phyloP scores from a whole-genome alignment of 2,797 vertebrate genomes.

The Channallabes apus region DNA sequence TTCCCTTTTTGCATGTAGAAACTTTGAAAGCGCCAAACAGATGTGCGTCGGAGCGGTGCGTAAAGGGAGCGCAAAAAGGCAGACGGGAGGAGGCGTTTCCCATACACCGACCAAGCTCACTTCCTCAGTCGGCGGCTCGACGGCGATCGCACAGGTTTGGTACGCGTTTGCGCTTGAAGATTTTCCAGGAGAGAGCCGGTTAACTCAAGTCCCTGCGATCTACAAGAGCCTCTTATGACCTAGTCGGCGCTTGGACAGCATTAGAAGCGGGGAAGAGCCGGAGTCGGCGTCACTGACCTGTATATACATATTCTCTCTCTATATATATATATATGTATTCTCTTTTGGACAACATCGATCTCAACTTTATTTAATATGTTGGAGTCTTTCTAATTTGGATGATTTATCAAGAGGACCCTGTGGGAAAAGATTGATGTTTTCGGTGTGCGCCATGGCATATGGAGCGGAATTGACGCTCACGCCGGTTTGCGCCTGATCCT shows the following conservation, averaged over 20 bases:
- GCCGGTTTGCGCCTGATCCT: constrained; percentile 37
- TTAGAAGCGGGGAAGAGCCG: constrained; percentile 20
- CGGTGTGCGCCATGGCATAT: constrained; percentile 28
- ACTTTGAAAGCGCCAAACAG: constrained; percentile 30
- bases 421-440: constrained; percentile 14
- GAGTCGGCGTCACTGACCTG: constrained; percentile 33
- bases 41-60: constrained; percentile 11
- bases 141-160: constrained; percentile 53
- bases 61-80: constrained; percentile 35
- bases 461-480: constrained; percentile 45
- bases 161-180: constrained; percentile 49
- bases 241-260: constrained; percentile 46
- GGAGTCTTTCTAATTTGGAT: constrained; percentile 45
- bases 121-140: constrained; percentile 55
- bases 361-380: constrained; percentile 43
- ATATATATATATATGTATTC: neutral
- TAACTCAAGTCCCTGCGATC: constrained; percentile 36
- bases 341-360: constrained; percentile 33
- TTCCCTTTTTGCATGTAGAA: neutral
- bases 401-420: constrained; percentile 45
- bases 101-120: constrained; percentile 49
- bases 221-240: constrained; percentile 16
- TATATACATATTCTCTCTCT: neutral
- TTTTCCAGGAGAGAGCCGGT: constrained; percentile 40
- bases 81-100: constrained; percentile 59